A percentile compares a stretch with the other conserved stretches of the same genome.
Evolutionary conservation across 1,140 invertebrate genomes (phyloP).

Genomic region (Pteromalus puparum): DNA sequence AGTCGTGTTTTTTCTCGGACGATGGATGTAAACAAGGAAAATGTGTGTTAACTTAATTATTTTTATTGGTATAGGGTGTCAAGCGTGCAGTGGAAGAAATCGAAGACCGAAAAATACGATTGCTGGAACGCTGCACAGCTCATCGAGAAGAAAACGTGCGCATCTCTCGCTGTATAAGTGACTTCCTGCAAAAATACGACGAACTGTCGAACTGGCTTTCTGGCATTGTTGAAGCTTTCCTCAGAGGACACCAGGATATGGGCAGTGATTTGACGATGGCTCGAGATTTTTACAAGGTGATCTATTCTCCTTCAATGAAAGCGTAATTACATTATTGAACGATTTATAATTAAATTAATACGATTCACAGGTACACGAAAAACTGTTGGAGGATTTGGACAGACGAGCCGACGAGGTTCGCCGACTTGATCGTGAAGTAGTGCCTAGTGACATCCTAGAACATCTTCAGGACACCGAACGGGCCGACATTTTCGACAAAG

Average conservation of each 20-base stretch:
- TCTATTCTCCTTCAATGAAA: background rate
- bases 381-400: constrained; percentile 84
- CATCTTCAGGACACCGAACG: constrained; percentile 80
- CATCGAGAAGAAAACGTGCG: constrained; percentile 84
- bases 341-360: background rate
- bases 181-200: constrained; percentile 84
- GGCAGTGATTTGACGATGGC: constrained; percentile 83
- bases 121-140: constrained; percentile 82
- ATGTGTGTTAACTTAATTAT: no score
- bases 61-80: constrained; percentile 75
- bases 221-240: constrained; percentile 83
- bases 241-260: constrained; percentile 86
- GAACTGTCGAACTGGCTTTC: constrained; percentile 84
- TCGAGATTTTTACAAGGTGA: constrained; percentile 80
- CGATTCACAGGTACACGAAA: constrained; percentile 80
- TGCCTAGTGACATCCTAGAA: constrained; percentile 81
- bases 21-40: no score
- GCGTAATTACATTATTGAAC: background rate
- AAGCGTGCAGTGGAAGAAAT: constrained; percentile 83
- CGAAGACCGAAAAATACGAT: constrained; percentile 82
- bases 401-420: constrained; percentile 73
- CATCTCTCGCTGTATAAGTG: constrained; percentile 80
- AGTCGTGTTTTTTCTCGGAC: no score
- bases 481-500: constrained; percentile 79
- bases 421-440: constrained; percentile 78